Conservation (phyloP, 2,888 invertebrate genomes). For the Thysanoteuthis rhombus region DNA sequence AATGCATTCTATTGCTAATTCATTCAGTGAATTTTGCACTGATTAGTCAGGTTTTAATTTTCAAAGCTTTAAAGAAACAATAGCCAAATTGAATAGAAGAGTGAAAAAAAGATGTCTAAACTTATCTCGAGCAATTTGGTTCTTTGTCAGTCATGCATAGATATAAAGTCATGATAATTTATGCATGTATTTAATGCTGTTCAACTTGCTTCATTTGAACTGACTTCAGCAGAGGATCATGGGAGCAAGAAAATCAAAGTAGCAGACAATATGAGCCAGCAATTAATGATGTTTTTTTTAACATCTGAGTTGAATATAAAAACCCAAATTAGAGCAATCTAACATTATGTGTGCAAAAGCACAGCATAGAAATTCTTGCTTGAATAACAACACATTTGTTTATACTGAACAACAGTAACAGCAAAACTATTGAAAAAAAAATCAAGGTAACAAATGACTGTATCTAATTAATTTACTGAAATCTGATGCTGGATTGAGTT, state of each 20-base stretch:
- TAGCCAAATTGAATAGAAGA: background rate
- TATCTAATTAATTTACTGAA: too few species aligned
- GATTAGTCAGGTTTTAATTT: background rate
- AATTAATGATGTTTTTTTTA: too few species aligned
- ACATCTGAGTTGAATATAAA: too few species aligned
- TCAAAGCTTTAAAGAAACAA: background rate
- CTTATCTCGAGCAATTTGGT: background rate
- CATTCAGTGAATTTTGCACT: background rate
- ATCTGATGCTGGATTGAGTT: too few species aligned
- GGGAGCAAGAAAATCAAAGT: background rate
- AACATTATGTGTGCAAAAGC: too few species aligned
- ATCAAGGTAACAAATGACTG: too few species aligned
- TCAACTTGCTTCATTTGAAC: background rate
- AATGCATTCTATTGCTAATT: background rate
- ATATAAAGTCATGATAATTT: background rate
- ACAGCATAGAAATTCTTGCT: too few species aligned
- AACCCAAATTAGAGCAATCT: too few species aligned
- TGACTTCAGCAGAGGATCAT: background rate
- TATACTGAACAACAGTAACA: too few species aligned
- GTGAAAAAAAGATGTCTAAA: background rate
- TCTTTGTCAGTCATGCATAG: background rate
- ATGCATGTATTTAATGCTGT: background rate
- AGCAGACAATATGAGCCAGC: too few species aligned
- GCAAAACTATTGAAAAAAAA: too few species aligned
- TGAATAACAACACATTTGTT: too few species aligned